Percentiles rank a stretch among this genome's conserved stretches.
phyloP scores from a whole-genome alignment of 1,140 invertebrate species.

The Acromyrmex echinatior region DNA sequence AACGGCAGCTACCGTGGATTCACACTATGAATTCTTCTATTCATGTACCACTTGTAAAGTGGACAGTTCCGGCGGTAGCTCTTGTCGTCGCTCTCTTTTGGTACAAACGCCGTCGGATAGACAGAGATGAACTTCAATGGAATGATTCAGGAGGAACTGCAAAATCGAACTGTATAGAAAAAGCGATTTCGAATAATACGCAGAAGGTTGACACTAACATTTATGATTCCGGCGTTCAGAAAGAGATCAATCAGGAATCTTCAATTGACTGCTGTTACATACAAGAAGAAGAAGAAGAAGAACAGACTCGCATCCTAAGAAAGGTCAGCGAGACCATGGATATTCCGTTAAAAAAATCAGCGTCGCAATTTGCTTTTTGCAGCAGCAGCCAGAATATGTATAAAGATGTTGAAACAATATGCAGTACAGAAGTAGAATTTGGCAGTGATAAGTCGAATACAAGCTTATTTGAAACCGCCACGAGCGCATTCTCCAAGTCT shows the following conservation, averaged over 20 bases:
- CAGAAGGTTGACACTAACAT: background rate
- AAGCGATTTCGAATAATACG: background rate
- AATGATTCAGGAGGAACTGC: constrained; percentile 84
- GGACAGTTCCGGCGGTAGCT: constrained; percentile 84
- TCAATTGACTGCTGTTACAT: constrained; percentile 60
- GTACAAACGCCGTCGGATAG: constrained; percentile 85
- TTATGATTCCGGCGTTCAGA: constrained; percentile 75
- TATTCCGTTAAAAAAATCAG: constrained; percentile 74
- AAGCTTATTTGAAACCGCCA: constrained; percentile 75
- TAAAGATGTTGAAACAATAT: constrained; percentile 6
- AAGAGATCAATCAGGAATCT: constrained; percentile 66
- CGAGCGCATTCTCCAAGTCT: constrained; percentile 18
- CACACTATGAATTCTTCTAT: constrained; percentile 79
- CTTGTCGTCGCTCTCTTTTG: constrained; percentile 85
- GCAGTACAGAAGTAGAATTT: constrained; percentile 68
- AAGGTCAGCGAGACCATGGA: constrained; percentile 79
- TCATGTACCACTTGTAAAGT: constrained; percentile 82
- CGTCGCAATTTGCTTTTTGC: constrained; percentile 59
- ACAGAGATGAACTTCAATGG: constrained; percentile 78
- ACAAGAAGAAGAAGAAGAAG: constrained; percentile 68
- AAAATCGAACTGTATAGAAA: constrained; percentile 38
- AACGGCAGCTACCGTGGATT: constrained; percentile 82
- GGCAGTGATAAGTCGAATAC: constrained; percentile 78
- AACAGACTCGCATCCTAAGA: constrained; percentile 66
- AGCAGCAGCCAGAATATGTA: background rate